A percentile compares a stretch with the other conserved stretches of the same genome.
phyloP scores from a whole-genome alignment of 2,888 invertebrate genomes.

The Liopterus haemorrhoidalis region DNA sequence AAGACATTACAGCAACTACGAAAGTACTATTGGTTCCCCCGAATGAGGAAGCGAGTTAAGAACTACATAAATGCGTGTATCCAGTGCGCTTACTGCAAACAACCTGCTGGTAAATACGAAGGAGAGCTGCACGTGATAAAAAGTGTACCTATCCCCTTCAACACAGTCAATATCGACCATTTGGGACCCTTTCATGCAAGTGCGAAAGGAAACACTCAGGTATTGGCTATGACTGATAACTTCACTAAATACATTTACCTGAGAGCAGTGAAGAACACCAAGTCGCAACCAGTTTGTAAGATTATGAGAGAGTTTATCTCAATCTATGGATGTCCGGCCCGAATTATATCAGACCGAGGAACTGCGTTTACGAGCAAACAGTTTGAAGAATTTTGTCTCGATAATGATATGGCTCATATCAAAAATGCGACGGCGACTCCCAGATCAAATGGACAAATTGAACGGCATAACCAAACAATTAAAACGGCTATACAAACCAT shows the following conservation, averaged over 20 bases:
- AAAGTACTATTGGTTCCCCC: conserved; percentile 36
- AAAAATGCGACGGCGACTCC: conserved; percentile 27
- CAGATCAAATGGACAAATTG: conserved; percentile 30
- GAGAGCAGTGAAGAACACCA: conserved; percentile 34
- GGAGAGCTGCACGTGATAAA: conserved; percentile 37
- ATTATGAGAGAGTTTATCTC: no score
- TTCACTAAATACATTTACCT: conserved; percentile 40
- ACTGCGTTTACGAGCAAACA: conserved; percentile 23
- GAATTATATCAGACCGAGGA: conserved; percentile 27
- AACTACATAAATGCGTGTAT: conserved; percentile 36
- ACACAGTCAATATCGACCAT: conserved; percentile 43
- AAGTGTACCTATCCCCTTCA: conserved; percentile 39
- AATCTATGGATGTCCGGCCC: conserved; percentile 25
- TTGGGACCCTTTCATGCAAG: conserved; percentile 40
- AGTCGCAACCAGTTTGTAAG: conserved; percentile 32
- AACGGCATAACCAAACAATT: no score
- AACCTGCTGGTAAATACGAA: conserved; percentile 26
- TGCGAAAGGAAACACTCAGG: conserved; percentile 34
- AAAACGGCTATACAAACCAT: no score
- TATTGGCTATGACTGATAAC: conserved; percentile 38
- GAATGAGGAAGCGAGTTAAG: conserved; percentile 31
- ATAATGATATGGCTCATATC: conserved; percentile 22
- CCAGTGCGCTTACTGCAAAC: conserved; percentile 36
- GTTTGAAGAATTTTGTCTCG: conserved; percentile 22
- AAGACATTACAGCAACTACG: conserved; percentile 33